A percentile compares a stretch with the other conserved stretches of the same genome.
Conservation (phyloP, 2,797 vertebrate genomes). For the Mergus octosetaceus region DNA sequence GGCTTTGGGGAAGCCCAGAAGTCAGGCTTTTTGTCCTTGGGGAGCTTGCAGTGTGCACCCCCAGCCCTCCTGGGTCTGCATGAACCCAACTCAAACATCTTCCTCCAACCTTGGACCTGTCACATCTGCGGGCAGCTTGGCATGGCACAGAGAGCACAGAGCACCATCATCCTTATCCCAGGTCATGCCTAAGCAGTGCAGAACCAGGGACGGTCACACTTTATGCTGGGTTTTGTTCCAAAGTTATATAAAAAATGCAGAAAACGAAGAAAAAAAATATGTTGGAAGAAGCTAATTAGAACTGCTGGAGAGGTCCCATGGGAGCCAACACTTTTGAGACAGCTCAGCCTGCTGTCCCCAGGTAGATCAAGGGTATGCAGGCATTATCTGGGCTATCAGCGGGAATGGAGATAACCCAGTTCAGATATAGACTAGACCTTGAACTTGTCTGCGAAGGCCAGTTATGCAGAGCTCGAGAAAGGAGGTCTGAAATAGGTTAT, state of each 20-base stretch:
- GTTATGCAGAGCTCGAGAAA: constrained; percentile 16
- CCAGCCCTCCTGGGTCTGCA: neutral
- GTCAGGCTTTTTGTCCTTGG: neutral
- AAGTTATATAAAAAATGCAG: neutral
- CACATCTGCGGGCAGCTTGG: fast-evolving
- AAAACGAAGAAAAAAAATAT: neutral
- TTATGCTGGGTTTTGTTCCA: neutral
- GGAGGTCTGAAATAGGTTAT: constrained; percentile 37
- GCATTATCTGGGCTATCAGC: constrained; percentile 55
- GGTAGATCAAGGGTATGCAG: constrained; percentile 39
- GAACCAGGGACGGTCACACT: neutral
- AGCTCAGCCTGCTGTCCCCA: neutral
- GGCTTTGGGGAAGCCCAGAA: neutral
- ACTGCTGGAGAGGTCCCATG: neutral
- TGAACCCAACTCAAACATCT: neutral
- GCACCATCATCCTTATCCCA: neutral
- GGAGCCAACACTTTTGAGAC: neutral
- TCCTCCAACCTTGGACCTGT: neutral
- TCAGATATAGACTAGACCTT: constrained; percentile 45
- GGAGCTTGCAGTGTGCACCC: fast-evolving
- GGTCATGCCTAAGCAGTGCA: neutral
- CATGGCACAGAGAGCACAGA: neutral
- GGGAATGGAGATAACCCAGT: constrained; percentile 54
- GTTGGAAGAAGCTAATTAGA: neutral
- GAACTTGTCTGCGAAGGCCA: constrained; percentile 45